These are phyloP conservation scores for Dorcus parallelipipedus DNA, from an alignment of 2,888 invertebrate species.

Conservation along the genomic window DNA sequence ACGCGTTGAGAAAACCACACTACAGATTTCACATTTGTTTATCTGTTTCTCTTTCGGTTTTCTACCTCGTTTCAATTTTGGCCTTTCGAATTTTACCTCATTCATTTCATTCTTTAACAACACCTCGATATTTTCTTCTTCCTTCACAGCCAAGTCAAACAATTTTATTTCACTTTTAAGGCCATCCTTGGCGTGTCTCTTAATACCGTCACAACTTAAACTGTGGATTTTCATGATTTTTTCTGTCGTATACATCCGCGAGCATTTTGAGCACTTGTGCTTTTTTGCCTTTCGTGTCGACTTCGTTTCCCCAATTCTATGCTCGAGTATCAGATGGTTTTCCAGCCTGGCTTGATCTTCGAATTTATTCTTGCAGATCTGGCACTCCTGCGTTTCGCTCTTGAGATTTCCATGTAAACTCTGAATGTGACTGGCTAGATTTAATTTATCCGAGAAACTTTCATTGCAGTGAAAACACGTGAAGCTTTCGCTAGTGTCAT, in stretches of 20 bases:
- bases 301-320: slow-evolving; percentile 6
- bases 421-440: slow-evolving; percentile 24
- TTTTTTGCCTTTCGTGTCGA: not conserved
- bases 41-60: slow-evolving; percentile 16
- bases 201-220: slow-evolving; percentile 22
- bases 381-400: slow-evolving; percentile 8
- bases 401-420: slow-evolving; percentile 21
- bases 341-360: not conserved
- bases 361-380: slow-evolving; percentile 16
- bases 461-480: slow-evolving; percentile 30
- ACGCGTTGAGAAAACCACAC: slow-evolving; percentile 34
- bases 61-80: slow-evolving; percentile 12
- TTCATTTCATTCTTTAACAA: not conserved
- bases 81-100: slow-evolving; percentile 1
- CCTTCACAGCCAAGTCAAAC: not conserved
- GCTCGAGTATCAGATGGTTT: slow-evolving; percentile 8
- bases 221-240: slow-evolving; percentile 28
- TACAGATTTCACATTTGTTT: slow-evolving; percentile 32
- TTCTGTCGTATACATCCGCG: slow-evolving; percentile 24
- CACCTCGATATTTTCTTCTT: not conserved
- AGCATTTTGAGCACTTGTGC: slow-evolving; percentile 22
- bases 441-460: slow-evolving; percentile 22
- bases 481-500: slow-evolving; percentile 1
- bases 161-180: not conserved
- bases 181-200: slow-evolving; percentile 9